Conservation (phyloP, 1,140 invertebrate species). For the Drosophila subobscura region DNA sequence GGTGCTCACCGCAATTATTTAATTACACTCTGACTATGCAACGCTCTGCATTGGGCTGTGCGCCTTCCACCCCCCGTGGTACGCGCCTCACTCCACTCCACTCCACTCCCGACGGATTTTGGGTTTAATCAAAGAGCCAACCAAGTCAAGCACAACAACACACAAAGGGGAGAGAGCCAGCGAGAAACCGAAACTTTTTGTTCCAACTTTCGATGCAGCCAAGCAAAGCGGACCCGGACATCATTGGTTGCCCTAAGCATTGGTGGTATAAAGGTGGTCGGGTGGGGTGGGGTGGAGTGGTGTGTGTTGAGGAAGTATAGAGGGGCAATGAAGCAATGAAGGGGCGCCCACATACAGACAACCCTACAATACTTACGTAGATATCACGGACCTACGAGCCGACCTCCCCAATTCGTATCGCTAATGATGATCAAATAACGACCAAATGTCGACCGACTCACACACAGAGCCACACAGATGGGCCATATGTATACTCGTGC, state of each 20-base stretch:
- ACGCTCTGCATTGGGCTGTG: not conserved
- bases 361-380: slow-evolving; percentile 28
- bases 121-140: slow-evolving; percentile 70
- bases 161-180: slow-evolving; percentile 38
- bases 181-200: slow-evolving; percentile 66
- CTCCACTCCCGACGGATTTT: slow-evolving; percentile 19
- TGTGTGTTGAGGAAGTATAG: not conserved
- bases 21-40: slow-evolving; percentile 60
- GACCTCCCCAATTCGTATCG: slow-evolving; percentile 66
- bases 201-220: slow-evolving; percentile 70
- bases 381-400: slow-evolving; percentile 7
- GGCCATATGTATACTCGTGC: not conserved
- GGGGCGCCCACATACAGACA: slow-evolving; percentile 51
- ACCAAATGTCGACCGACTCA: slow-evolving; percentile 54
- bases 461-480: slow-evolving; percentile 6
- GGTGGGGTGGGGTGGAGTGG: not conserved
- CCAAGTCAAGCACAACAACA: slow-evolving; percentile 55
- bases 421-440: slow-evolving; percentile 82
- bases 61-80: not conserved
- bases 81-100: not conserved
- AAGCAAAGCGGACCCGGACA: slow-evolving; percentile 48
- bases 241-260: not conserved
- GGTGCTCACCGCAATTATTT: slow-evolving; percentile 72
- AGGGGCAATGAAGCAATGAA: slow-evolving; percentile 31
- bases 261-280: too few species aligned